Percentiles rank a stretch among this genome's conserved stretches.
Evolutionary conservation across 1,140 invertebrate species (phyloP).

Genomic region (Tyrophagus putrescentiae): DNA sequence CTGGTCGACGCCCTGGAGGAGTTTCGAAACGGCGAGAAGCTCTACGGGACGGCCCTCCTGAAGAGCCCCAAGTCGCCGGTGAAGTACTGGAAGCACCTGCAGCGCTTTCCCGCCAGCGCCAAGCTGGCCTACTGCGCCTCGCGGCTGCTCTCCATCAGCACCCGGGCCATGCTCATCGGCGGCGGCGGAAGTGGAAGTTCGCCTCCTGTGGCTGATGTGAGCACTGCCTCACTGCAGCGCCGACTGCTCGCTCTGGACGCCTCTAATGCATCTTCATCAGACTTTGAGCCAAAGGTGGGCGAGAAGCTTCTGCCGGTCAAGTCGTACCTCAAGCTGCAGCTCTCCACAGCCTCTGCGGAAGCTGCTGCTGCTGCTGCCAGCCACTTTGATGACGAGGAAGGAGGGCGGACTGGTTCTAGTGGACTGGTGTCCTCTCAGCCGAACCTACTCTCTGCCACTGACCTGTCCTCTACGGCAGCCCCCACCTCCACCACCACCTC

Average conservation of each 20-base stretch:
- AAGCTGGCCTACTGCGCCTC: slow-evolving; percentile 10
- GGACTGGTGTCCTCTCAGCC: too few relatives aligned
- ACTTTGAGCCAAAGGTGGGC: neutral
- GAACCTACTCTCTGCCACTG: too few relatives aligned
- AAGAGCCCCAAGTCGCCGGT: slow-evolving; percentile 8
- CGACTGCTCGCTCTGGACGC: neutral
- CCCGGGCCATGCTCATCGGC: slow-evolving; percentile 1
- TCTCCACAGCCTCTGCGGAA: too few relatives aligned
- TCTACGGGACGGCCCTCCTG: slow-evolving; percentile 4
- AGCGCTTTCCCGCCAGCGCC: slow-evolving; percentile 1
- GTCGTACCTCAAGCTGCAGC: neutral
- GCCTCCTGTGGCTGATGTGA: neutral
- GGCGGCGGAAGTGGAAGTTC: too few relatives aligned
- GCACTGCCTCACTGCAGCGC: neutral
- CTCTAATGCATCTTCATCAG: neutral
- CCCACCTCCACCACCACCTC: too few relatives aligned
- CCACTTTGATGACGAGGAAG: too few relatives aligned
- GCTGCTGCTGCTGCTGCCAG: too few relatives aligned
- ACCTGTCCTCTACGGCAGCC: too few relatives aligned
- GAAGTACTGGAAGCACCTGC: slow-evolving; percentile 16
- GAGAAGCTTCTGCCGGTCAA: slow-evolving; percentile 4
- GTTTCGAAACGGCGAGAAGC: slow-evolving; percentile 6
- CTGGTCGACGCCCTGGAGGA: slow-evolving; percentile 2
- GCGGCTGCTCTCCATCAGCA: slow-evolving; percentile 6
- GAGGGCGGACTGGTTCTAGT: too few relatives aligned